phyloP scores from a whole-genome alignment of 1,140 invertebrate genomes.

The Papilio dardanus region DNA sequence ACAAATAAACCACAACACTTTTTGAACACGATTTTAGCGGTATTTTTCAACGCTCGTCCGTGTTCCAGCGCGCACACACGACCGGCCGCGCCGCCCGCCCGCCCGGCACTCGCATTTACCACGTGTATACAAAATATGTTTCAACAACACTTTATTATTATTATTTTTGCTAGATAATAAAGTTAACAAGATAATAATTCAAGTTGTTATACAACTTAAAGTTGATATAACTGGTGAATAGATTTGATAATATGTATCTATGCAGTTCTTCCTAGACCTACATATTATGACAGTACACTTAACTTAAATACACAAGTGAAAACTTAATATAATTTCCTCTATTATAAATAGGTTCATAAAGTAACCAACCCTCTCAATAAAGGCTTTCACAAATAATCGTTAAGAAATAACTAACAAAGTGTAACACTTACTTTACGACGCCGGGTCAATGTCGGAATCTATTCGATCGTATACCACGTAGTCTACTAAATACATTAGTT shows the following conservation, averaged over 20 bases:
- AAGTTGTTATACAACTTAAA: too few species aligned
- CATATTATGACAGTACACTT: too few species aligned
- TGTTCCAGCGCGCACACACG: background rate
- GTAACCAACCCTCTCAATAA: background rate
- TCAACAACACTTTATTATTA: too few species aligned
- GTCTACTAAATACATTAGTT: background rate
- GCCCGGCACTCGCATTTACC: background rate
- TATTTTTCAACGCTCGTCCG: background rate
- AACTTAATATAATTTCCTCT: too few species aligned
- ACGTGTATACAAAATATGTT: background rate
- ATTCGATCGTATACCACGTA: background rate
- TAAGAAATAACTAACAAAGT: background rate
- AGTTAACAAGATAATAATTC: too few species aligned
- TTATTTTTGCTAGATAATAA: too few species aligned
- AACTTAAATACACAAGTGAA: too few species aligned
- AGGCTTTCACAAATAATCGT: background rate
- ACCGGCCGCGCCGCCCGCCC: slow-evolving; percentile 15
- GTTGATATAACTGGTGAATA: too few species aligned
- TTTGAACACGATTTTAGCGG: background rate
- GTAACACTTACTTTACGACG: background rate
- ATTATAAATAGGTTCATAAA: background rate
- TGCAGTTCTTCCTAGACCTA: too few species aligned
- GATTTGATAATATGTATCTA: too few species aligned
- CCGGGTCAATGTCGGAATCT: background rate
- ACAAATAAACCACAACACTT: background rate